A percentile compares a stretch with the other conserved stretches of the same genome.
Conservation (phyloP, 1,140 invertebrate species). For the Hypsibius dujardini region DNA sequence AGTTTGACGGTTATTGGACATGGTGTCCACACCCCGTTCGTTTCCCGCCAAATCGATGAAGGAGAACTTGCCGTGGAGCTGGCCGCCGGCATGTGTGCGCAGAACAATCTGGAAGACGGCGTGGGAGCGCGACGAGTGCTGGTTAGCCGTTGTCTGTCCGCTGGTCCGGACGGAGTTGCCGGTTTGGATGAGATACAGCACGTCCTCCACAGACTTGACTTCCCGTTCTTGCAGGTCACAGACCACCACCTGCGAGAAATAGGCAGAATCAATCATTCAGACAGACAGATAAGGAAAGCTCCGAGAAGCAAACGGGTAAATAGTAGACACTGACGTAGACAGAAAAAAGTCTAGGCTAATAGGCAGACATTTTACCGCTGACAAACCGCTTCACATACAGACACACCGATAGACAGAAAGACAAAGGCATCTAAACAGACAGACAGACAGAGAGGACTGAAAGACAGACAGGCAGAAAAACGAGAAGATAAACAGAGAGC, state of each 20-base stretch:
- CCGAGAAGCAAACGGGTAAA: too few species aligned
- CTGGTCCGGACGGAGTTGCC: constrained; percentile 53
- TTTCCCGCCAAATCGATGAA: constrained; percentile 96
- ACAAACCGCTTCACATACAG: too few species aligned
- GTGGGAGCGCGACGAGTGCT: constrained; percentile 80
- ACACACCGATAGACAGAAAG: too few species aligned
- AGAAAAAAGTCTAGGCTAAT: too few species aligned
- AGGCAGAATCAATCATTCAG: too few species aligned
- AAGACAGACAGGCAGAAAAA: too few species aligned
- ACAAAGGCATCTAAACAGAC: too few species aligned
- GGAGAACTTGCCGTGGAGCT: constrained; percentile 88
- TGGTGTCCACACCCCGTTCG: constrained; percentile 91
- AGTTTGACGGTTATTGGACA: constrained; percentile 83
- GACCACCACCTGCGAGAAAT: constrained; percentile 54
- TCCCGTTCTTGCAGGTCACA: constrained; percentile 74
- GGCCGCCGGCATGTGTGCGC: constrained; percentile 36
- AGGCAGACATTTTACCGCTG: too few species aligned
- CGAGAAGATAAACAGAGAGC: too few species aligned
- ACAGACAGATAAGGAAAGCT: too few species aligned
- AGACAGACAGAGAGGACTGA: too few species aligned
- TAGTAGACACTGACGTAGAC: too few species aligned
- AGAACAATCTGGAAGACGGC: constrained; percentile 70
- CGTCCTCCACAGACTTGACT: constrained; percentile 67
- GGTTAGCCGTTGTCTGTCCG: constrained; percentile 77
- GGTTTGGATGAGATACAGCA: constrained; percentile 60